phyloP scores from a whole-genome alignment of 2,888 invertebrate genomes.

The Lacanobia oleracea region DNA sequence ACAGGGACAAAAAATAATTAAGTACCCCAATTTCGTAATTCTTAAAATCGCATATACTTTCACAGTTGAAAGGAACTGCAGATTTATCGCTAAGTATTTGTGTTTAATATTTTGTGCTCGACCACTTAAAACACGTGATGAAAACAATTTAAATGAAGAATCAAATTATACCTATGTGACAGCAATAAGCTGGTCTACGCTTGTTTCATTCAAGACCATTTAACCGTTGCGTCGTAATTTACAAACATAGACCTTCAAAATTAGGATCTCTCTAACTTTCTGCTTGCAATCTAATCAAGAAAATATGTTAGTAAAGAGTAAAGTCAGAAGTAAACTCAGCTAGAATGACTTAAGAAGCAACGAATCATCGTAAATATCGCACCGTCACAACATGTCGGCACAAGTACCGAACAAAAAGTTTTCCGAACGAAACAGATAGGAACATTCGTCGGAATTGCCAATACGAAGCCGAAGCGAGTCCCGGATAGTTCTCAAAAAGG shows the following conservation, averaged over 20 bases:
- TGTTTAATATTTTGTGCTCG: no score
- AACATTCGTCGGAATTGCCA: slow-evolving; percentile 80
- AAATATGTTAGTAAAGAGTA: background rate
- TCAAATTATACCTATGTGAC: no score
- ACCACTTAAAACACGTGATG: no score
- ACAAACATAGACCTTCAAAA: background rate
- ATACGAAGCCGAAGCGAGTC: slow-evolving; percentile 77
- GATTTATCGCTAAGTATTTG: no score
- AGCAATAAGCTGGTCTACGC: background rate
- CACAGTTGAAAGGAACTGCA: no score
- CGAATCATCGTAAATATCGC: slow-evolving; percentile 57
- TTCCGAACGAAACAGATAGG: slow-evolving; percentile 61
- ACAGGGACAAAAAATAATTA: no score
- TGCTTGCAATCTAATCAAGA: background rate
- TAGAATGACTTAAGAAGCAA: slow-evolving; percentile 40
- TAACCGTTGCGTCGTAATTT: background rate
- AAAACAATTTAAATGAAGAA: no score
- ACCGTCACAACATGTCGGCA: slow-evolving; percentile 54
- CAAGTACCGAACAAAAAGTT: slow-evolving; percentile 64
- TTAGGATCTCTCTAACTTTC: background rate
- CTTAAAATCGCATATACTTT: background rate
- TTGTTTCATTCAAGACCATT: background rate
- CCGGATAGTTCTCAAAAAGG: slow-evolving; percentile 85
- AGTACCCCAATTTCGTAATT: background rate
- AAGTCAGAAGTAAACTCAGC: slow-evolving; percentile 9